These are phyloP conservation scores for Hydrozoanthus tunicans DNA, from an alignment of 64 coral and sea anemone species.

Conservation along the genomic window DNA sequence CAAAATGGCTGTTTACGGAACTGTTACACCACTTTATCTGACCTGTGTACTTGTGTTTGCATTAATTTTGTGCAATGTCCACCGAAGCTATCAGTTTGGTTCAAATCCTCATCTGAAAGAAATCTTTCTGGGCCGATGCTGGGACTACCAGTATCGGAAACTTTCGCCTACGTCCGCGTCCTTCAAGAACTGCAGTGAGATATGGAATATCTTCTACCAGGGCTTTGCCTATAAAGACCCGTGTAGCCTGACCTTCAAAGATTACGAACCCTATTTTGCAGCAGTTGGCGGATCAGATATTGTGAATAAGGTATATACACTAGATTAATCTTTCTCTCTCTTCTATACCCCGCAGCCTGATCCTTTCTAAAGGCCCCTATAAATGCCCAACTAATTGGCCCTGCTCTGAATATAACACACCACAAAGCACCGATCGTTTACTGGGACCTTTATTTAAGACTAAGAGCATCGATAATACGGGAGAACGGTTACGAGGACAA, in stretches of 20 bases:
- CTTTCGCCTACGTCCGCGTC: not conserved
- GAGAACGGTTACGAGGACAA: too few species aligned
- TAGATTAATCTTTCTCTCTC: not conserved
- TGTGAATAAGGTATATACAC: conserved; percentile 16
- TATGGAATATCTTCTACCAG: conserved; percentile 6
- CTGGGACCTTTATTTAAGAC: too few species aligned
- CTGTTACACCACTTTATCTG: not conserved
- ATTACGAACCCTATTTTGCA: conserved; percentile 23
- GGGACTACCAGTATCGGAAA: conserved; percentile 29
- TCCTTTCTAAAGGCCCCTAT: too few species aligned
- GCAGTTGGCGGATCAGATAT: conserved; percentile 14
- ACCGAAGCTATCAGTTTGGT: not conserved
- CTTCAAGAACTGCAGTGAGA: not conserved
- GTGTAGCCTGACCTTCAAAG: conserved; percentile 11
- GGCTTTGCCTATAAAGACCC: conserved; percentile 28
- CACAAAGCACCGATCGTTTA: too few species aligned
- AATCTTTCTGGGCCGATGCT: conserved; percentile 25
- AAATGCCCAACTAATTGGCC: too few species aligned
- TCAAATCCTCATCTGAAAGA: conserved; percentile 20
- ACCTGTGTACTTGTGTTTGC: not conserved
- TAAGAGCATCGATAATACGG: too few species aligned
- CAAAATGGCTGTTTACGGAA: not conserved
- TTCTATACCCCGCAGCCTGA: too few species aligned
- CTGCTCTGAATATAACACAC: too few species aligned
- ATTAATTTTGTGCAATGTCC: not conserved